phyloP scores from a whole-genome alignment of 2,888 invertebrate genomes.

The Neoscelio sp. region DNA sequence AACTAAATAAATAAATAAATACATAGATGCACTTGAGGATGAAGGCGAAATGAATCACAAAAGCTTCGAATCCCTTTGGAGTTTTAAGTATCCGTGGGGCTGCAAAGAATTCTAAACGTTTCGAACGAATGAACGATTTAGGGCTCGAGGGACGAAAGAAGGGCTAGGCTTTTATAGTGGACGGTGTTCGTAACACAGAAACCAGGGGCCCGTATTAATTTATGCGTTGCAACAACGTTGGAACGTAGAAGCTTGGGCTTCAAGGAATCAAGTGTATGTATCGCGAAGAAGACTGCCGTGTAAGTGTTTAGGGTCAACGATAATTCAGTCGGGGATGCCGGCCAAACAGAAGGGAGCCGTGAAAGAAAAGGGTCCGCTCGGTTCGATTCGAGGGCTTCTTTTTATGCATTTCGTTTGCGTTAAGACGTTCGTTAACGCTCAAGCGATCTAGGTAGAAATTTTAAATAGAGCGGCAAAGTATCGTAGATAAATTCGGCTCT shows the following conservation, averaged over 20 bases:
- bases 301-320: constrained; percentile 80
- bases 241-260: constrained; percentile 70
- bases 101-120: constrained; percentile 71
- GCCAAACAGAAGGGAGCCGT: constrained; percentile 74
- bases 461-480: neutral
- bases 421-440: constrained; percentile 45
- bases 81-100: constrained; percentile 57
- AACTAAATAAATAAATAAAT: constrained; percentile 1
- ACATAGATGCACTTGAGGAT: neutral
- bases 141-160: constrained; percentile 53
- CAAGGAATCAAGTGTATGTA: constrained; percentile 62
- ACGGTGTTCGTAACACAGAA: constrained; percentile 75
- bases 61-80: neutral
- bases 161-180: constrained; percentile 69
- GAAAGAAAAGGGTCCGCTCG: constrained; percentile 73
- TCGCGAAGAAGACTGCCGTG: constrained; percentile 74
- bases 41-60: too few relatives aligned
- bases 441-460: neutral
- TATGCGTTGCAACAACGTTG: constrained; percentile 80
- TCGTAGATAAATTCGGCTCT: constrained; percentile 10
- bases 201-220: constrained; percentile 78
- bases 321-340: constrained; percentile 79
- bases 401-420: constrained; percentile 49
- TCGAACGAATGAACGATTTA: constrained; percentile 65
- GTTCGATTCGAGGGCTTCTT: constrained; percentile 73